phyloP scores from a whole-genome alignment of 1,140 invertebrate genomes.

The Drosophila tropicalis region DNA sequence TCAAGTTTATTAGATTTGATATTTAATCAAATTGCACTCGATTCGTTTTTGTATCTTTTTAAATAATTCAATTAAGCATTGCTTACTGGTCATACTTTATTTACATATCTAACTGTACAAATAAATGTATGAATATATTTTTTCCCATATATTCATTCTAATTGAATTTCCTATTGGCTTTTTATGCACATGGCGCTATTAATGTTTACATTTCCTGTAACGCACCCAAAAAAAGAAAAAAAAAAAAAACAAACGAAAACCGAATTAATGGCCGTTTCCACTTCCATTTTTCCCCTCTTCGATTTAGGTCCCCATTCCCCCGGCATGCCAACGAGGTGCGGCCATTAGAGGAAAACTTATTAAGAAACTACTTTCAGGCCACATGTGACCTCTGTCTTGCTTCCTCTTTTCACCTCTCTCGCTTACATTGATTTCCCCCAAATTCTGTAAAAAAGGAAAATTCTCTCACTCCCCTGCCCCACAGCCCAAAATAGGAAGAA shows the following conservation, averaged over 20 bases:
- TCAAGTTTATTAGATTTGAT: too few species aligned
- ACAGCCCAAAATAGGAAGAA: conserved; percentile 1
- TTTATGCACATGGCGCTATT: conserved; percentile 11
- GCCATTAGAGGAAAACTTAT: conserved; percentile 18
- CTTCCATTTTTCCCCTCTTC: conserved; percentile 9
- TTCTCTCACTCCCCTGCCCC: not conserved
- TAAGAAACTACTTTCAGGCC: conserved; percentile 12
- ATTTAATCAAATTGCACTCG: too few species aligned
- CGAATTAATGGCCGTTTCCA: conserved; percentile 13
- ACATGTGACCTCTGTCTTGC: conserved; percentile 5
- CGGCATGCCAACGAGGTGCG: not conserved
- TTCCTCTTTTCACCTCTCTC: not conserved
- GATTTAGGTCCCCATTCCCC: not conserved
- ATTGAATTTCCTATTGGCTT: conserved; percentile 17
- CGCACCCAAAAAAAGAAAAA: conserved; percentile 16
- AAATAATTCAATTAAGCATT: not conserved
- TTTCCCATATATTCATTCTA: conserved; percentile 11
- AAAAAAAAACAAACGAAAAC: conserved; percentile 8
- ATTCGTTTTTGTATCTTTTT: not conserved
- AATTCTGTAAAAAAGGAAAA: not conserved
- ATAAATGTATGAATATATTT: not conserved
- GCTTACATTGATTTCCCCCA: not conserved
- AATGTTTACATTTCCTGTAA: conserved; percentile 23
- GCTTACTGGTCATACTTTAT: not conserved
- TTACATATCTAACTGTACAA: conserved; percentile 5